Conservation (phyloP, 2,797 vertebrate species). For the Sternarchorhynchus goeldii region DNA sequence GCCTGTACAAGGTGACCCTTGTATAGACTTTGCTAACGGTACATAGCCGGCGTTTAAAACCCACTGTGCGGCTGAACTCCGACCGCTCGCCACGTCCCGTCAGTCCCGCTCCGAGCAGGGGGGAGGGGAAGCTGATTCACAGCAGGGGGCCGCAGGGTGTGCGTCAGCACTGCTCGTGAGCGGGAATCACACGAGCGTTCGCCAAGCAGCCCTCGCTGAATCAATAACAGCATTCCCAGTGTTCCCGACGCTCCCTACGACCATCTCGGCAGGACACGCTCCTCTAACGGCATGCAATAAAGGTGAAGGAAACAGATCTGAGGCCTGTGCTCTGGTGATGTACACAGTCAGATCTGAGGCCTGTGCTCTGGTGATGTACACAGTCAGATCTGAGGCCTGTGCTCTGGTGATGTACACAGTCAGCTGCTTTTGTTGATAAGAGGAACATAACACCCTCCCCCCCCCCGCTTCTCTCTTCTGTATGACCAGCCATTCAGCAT, state of each 20-base stretch:
- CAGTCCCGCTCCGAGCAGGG: slow-evolving; percentile 5
- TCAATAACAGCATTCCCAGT: slow-evolving; percentile 2
- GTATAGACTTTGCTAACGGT: background rate
- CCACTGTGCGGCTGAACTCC: slow-evolving; percentile 39
- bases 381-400: background rate
- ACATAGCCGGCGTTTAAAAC: background rate
- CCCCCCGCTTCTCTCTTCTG: background rate
- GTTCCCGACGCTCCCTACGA: background rate
- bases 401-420: background rate
- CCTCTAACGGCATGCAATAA: background rate
- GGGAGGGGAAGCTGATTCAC: slow-evolving; percentile 25
- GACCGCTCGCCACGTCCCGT: slow-evolving; percentile 36
- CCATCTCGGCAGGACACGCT: background rate
- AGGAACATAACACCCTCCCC: background rate
- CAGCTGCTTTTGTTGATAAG: background rate
- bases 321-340: background rate
- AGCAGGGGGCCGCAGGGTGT: slow-evolving; percentile 30
- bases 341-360: background rate
- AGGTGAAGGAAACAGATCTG: background rate
- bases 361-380: background rate
- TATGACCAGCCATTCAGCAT: slow-evolving; percentile 7
- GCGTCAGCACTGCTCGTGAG: slow-evolving; percentile 24
- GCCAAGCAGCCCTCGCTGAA: background rate
- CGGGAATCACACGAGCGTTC: slow-evolving; percentile 19
- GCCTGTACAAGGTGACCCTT: background rate